Conservation (phyloP, 2,888 invertebrate genomes). For the Drosophila mimica region DNA sequence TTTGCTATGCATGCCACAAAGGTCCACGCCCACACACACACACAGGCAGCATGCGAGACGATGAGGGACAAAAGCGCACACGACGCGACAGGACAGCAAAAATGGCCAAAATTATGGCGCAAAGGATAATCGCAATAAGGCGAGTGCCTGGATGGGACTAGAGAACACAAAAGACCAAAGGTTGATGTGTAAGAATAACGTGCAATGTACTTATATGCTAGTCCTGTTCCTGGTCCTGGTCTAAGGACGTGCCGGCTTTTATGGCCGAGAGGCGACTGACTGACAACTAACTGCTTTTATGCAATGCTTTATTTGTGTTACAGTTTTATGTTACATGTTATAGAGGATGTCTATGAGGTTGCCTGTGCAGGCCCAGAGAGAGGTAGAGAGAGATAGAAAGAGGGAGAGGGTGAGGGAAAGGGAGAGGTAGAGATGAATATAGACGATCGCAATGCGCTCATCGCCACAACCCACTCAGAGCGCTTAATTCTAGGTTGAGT, state of each 20-base stretch:
- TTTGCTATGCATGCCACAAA: conserved; percentile 71
- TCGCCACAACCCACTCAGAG: conserved; percentile 14
- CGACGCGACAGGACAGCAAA: conserved; percentile 55
- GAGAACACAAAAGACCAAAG: background rate
- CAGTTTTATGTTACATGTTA: conserved; percentile 2
- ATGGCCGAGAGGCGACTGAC: conserved; percentile 10
- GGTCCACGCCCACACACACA: conserved; percentile 34
- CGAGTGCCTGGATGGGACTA: conserved; percentile 17
- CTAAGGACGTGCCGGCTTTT: conserved; percentile 38
- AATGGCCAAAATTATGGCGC: conserved; percentile 70
- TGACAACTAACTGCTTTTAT: conserved; percentile 8
- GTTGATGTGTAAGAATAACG: background rate
- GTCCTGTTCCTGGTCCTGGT: background rate
- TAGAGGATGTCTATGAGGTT: background rate
- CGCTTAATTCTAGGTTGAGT: background rate
- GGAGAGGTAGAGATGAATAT: background rate
- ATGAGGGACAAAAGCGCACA: conserved; percentile 31
- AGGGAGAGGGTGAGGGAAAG: background rate
- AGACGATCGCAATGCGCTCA: conserved; percentile 49
- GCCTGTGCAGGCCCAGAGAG: background rate
- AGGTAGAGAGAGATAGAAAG: background rate
- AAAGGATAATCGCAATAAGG: conserved; percentile 65
- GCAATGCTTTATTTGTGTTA: conserved; percentile 26
- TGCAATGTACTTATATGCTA: conserved; percentile 26
- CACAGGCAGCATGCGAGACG: background rate